Evolutionary conservation across 2,888 invertebrate species (phyloP).

Genomic region (Bellardia bayeri): DNA sequence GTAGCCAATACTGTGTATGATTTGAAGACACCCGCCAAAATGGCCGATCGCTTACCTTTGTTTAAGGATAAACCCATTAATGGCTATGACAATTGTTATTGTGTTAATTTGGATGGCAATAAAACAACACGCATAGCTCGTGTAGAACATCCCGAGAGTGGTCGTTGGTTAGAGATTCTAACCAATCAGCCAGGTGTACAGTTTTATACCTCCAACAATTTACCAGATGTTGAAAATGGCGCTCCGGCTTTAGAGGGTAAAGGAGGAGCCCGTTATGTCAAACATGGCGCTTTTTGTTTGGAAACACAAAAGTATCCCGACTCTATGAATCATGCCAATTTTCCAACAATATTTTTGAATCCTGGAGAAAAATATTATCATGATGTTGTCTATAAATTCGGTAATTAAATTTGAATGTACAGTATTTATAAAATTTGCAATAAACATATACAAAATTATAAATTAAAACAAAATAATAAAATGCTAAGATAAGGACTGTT

Average conservation of each 20-base stretch:
- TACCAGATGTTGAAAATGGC: conserved; percentile 87
- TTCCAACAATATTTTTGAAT: conserved; percentile 85
- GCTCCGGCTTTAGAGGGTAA: conserved; percentile 88
- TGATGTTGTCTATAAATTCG: conserved; percentile 89
- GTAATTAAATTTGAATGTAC: conserved; percentile 76
- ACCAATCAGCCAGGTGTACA: conserved; percentile 96
- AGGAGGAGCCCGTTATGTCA: conserved; percentile 88
- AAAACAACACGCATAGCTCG: conserved; percentile 86
- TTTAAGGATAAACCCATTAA: conserved; percentile 76
- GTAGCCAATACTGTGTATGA: conserved; percentile 91
- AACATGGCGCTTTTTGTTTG: conserved; percentile 92
- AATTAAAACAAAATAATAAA: no score
- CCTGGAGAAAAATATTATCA: conserved; percentile 91
- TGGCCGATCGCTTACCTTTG: conserved; percentile 61
- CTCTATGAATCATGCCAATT: conserved; percentile 91
- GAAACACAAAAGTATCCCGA: conserved; percentile 97
- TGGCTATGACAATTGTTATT: conserved; percentile 90
- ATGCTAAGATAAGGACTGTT: no score
- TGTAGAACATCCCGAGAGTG: conserved; percentile 88
- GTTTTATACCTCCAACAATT: conserved; percentile 92
- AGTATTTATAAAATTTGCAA: not conserved
- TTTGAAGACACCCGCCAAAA: conserved; percentile 82
- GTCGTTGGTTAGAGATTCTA: conserved; percentile 91
- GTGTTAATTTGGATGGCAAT: conserved; percentile 67
- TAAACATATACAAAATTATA: not conserved